A percentile compares a stretch with the other conserved stretches of the same genome.
Evolutionary conservation across 2,888 invertebrate genomes (phyloP).

Genomic region (Trachelus stipa): DNA sequence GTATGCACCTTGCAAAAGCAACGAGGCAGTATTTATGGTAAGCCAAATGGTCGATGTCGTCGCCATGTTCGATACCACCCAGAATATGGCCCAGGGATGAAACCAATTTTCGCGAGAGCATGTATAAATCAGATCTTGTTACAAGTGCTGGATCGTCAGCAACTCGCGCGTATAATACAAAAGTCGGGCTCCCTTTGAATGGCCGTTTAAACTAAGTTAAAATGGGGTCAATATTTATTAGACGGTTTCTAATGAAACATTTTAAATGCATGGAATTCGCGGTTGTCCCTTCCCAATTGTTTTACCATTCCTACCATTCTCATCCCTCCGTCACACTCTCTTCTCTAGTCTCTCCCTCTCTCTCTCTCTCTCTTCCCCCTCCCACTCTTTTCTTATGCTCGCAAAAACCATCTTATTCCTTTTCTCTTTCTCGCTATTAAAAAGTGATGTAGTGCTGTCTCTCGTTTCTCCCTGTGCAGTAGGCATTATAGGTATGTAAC

Average conservation of each 20-base stretch:
- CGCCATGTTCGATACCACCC: conserved; percentile 49
- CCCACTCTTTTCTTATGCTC: neutral
- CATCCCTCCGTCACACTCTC: conserved; percentile 1
- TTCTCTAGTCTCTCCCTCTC: conserved; percentile 17
- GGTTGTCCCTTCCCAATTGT: conserved; percentile 34
- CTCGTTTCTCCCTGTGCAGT: conserved; percentile 24
- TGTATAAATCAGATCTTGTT: conserved; percentile 65
- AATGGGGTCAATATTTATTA: conserved; percentile 60
- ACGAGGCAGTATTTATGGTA: conserved; percentile 46
- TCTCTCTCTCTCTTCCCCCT: conserved; percentile 25
- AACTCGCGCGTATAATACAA: conserved; percentile 20
- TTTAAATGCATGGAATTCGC: conserved; percentile 61
- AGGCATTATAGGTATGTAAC: neutral
- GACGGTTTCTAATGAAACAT: conserved; percentile 63
- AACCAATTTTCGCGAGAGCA: conserved; percentile 61
- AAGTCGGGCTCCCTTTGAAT: conserved; percentile 32
- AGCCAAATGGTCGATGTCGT: conserved; percentile 43
- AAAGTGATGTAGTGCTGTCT: conserved; percentile 44
- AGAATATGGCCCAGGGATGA: conserved; percentile 55
- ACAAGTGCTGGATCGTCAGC: conserved; percentile 47
- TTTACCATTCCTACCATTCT: neutral
- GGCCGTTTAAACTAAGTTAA: conserved; percentile 53
- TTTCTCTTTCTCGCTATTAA: conserved; percentile 36
- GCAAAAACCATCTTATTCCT: neutral
- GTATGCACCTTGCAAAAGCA: neutral